phyloP scores from a whole-genome alignment of 2,797 vertebrate genomes.

The Malacoctenus gilli region DNA sequence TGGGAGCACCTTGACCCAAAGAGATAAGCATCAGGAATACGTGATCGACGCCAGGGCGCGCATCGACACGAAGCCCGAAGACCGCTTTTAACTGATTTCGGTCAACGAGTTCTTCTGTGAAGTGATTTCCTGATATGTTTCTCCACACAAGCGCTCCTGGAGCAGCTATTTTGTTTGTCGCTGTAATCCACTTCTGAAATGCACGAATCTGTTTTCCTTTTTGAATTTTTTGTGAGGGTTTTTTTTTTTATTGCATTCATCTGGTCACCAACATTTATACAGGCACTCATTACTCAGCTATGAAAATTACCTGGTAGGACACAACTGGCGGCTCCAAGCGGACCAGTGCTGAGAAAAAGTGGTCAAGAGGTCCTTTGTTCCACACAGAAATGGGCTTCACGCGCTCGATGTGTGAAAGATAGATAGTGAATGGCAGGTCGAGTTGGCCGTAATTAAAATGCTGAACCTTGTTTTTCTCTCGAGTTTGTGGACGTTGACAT shows the following conservation, averaged over 20 bases:
- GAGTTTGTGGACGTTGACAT: too few relatives aligned
- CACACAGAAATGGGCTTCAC: not conserved
- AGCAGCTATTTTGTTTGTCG: too few relatives aligned
- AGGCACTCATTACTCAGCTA: conserved; percentile 9
- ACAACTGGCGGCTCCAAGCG: not conserved
- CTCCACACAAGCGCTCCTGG: too few relatives aligned
- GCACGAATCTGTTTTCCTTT: not conserved
- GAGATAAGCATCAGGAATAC: conserved; percentile 55
- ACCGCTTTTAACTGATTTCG: too few relatives aligned
- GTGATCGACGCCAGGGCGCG: too few relatives aligned
- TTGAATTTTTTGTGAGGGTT: not conserved
- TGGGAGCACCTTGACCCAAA: conserved; percentile 51
- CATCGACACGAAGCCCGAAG: too few relatives aligned
- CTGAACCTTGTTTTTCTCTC: not conserved
- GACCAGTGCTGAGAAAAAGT: conserved; percentile 1
- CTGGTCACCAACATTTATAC: conserved; percentile 2
- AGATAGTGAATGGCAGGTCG: not conserved
- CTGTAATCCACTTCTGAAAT: not conserved
- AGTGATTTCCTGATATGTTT: too few relatives aligned
- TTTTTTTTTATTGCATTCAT: conserved; percentile 5
- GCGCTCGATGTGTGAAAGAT: not conserved
- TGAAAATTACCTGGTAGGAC: conserved; percentile 17
- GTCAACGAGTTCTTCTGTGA: too few relatives aligned
- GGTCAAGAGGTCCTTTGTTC: conserved; percentile 2
- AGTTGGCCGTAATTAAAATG: not conserved